Conservation (phyloP, 2,888 invertebrate genomes). For the Lithophane leautieri region DNA sequence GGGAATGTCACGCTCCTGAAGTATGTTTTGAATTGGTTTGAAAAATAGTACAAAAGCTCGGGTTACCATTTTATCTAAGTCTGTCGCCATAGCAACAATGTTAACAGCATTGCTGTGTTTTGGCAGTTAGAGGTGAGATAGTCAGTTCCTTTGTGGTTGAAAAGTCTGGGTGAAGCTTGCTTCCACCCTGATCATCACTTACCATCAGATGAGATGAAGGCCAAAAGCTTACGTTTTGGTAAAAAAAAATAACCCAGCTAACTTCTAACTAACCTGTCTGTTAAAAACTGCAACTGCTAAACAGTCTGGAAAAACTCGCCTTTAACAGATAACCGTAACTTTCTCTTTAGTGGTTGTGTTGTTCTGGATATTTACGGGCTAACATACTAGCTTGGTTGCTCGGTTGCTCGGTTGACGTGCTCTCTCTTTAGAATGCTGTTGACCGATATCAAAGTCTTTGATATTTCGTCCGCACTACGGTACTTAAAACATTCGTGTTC, state of each 20-base stretch:
- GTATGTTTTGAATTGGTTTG: not conserved
- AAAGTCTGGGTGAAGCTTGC: too few species aligned
- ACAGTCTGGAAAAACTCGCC: not conserved
- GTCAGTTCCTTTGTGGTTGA: too few species aligned
- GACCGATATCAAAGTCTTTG: conserved; percentile 16
- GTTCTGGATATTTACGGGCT: not conserved
- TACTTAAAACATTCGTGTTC: not conserved
- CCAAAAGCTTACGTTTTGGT: too few species aligned
- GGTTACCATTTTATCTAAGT: too few species aligned
- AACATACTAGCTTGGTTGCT: not conserved
- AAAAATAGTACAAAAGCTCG: not conserved
- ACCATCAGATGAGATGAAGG: too few species aligned
- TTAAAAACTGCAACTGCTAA: not conserved
- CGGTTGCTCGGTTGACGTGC: not conserved
- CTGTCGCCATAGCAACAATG: too few species aligned
- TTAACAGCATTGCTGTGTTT: too few species aligned
- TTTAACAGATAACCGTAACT: not conserved
- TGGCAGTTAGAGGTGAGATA: too few species aligned
- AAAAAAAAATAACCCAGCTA: too few species aligned
- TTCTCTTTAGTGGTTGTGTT: not conserved
- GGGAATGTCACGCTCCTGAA: conserved; percentile 8
- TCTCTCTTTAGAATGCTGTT: conserved; percentile 21
- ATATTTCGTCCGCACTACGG: not conserved
- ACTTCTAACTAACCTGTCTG: too few species aligned
- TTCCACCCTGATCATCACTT: too few species aligned